A percentile compares a stretch with the other conserved stretches of the same genome.
phyloP scores from a whole-genome alignment of 2,888 invertebrate species.

The Dryobotodes eremita region DNA sequence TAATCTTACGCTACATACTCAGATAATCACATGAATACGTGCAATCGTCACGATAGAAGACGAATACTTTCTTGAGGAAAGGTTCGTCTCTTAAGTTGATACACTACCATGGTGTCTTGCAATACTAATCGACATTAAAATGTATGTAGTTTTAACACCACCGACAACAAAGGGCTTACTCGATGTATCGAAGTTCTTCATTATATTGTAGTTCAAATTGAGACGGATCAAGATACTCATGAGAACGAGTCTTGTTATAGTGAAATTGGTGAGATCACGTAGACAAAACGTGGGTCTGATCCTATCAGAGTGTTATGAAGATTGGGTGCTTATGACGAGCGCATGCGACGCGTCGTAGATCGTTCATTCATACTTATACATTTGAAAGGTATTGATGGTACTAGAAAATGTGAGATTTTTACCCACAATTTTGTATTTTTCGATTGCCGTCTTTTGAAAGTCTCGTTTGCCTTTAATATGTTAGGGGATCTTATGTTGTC shows the following conservation, averaged over 20 bases:
- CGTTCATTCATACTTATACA: conserved; percentile 14
- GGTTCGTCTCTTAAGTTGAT: background rate
- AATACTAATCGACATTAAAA: no score
- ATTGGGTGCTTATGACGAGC: conserved; percentile 75
- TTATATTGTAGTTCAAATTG: conserved; percentile 52
- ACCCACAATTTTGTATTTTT: background rate
- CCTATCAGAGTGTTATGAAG: conserved; percentile 75
- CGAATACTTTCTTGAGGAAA: background rate
- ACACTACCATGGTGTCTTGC: background rate
- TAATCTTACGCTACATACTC: background rate
- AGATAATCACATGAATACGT: background rate
- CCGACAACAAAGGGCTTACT: conserved; percentile 15
- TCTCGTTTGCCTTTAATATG: background rate
- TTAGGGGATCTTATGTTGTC: background rate
- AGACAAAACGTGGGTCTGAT: conserved; percentile 80
- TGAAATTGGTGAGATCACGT: conserved; percentile 85
- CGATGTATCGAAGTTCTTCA: conserved; percentile 55
- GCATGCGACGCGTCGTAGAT: conserved; percentile 31
- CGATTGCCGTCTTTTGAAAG: background rate
- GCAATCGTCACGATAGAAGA: background rate
- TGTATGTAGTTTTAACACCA: background rate
- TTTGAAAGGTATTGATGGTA: conserved; percentile 19
- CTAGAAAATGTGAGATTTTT: background rate
- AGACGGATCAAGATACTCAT: conserved; percentile 77
- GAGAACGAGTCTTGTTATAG: conserved; percentile 88